These are phyloP conservation scores for Danio jaintianensis DNA, from an alignment of 2,797 vertebrate genomes.

Conservation along the genomic window DNA sequence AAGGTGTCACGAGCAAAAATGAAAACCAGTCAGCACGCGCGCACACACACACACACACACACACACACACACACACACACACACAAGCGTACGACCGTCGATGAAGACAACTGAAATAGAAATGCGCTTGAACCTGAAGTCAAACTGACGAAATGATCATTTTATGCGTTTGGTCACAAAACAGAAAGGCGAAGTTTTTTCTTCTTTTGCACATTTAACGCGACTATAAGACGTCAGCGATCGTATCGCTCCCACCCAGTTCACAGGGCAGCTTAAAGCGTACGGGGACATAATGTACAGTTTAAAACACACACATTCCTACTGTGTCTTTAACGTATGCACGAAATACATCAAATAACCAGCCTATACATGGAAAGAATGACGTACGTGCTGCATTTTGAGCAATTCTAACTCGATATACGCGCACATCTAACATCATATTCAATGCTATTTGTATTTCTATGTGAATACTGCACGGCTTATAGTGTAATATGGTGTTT, in stretches of 20 bases:
- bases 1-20: conserved; percentile 29
- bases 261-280: background rate
- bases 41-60: no score
- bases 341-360: background rate
- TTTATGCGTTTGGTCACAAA: background rate
- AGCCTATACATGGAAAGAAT: background rate
- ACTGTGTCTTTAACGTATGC: no score
- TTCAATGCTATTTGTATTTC: background rate
- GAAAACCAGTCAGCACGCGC: background rate
- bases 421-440: background rate
- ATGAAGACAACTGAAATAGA: background rate
- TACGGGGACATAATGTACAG: conserved; percentile 35
- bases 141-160: background rate
- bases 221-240: background rate
- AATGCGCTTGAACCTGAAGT: background rate
- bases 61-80: no score
- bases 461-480: background rate
- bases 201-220: background rate
- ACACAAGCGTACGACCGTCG: background rate
- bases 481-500: conserved; percentile 22
- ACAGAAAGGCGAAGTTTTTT: background rate
- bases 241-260: conserved; percentile 36
- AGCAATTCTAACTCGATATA: background rate
- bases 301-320: background rate
- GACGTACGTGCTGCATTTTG: background rate